Percentiles rank a stretch among this genome's conserved stretches.
Conservation (phyloP, 2,888 invertebrate genomes). For the Metopia argyrocephala region DNA sequence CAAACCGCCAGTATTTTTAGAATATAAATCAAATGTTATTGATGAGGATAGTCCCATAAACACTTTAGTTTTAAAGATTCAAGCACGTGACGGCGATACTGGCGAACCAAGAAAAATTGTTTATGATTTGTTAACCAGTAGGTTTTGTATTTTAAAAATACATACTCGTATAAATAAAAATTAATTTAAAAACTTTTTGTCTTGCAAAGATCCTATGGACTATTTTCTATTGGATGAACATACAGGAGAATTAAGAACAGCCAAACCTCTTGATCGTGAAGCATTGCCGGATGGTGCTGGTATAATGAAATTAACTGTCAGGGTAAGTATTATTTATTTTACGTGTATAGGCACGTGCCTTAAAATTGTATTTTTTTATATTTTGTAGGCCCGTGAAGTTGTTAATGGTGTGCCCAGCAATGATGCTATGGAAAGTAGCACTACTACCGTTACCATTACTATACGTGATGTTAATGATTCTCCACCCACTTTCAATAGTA, state of each 20-base stretch:
- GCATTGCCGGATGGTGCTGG: slow-evolving; percentile 88
- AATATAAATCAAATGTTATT: slow-evolving; percentile 87
- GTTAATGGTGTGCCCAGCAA: slow-evolving; percentile 85
- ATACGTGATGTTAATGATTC: slow-evolving; percentile 94
- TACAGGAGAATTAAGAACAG: slow-evolving; percentile 90
- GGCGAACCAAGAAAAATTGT: slow-evolving; percentile 89
- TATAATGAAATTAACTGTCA: slow-evolving; percentile 86
- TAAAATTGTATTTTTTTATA: neutral
- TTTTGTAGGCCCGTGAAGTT: slow-evolving; percentile 85
- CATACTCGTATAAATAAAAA: neutral
- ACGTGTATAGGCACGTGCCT: neutral
- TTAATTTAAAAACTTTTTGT: neutral
- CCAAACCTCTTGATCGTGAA: slow-evolving; percentile 91
- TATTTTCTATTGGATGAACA: slow-evolving; percentile 89
- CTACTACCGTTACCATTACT: slow-evolving; percentile 88
- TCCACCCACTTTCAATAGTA: slow-evolving; percentile 89
- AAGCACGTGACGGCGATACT: slow-evolving; percentile 90
- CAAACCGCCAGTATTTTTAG: slow-evolving; percentile 90
- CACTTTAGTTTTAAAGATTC: slow-evolving; percentile 87
- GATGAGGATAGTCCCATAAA: slow-evolving; percentile 91
- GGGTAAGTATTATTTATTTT: slow-evolving; percentile 79
- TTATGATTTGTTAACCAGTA: slow-evolving; percentile 89
- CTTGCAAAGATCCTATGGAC: slow-evolving; percentile 87
- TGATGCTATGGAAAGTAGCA: slow-evolving; percentile 84
- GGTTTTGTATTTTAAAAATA: too few relatives aligned